Base-by-base conservation (phyloP, 2,797 vertebrate genomes). In the Bradypus variegatus region DNA sequence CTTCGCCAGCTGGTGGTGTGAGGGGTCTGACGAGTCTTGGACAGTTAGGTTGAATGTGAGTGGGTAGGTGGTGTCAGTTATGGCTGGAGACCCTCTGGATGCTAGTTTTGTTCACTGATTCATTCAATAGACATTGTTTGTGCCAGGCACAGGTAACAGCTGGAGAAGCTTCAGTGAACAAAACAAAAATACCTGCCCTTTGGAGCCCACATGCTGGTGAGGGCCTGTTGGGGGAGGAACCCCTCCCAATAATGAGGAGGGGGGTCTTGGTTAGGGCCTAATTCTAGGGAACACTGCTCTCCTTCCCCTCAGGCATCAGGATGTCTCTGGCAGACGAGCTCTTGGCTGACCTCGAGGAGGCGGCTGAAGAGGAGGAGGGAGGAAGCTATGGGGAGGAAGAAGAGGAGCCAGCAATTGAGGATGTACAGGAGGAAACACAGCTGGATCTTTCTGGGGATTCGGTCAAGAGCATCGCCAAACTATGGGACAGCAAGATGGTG, bases 321-420 rank as follows among this genome's bases (percentile, higher is more conserved):
- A 99, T 99, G 98, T 99, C 98, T 96, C 96, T 99, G 94, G 99
- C 98, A 8, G 98, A 99, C 2, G 98, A 99, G 95, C 98, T 99
- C 55, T 95, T 99, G 91, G 98, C 98, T 0, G 99, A 99, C 93
- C 97, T 99, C 53, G 99, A 99, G 97, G 99, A 99, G 97, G 98
- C 98, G 0, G 98, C 97, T 1, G 97, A 97, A 12, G 97, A 97
- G 50, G 97, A 97, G 33, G 97, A 97, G 85, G 97, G 97, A 36
- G 97, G 97, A n/a, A 97, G 96, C 93, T 96, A 97, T 69, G 96
- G 94, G 23, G 97, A 97, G 53, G 97, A 97, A 18, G 97, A 97
- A 33, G 97, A 97, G 62, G 96, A 97, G 81, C 95, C 96, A 3
- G 96, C 97, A 0, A 97, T 99, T 78, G 98, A 99, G 70, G 98